Evolutionary conservation across 2,797 vertebrate genomes (phyloP), one percentile per base, ranked within the genome.

Genomic region (Microchirus variegatus): DNA sequence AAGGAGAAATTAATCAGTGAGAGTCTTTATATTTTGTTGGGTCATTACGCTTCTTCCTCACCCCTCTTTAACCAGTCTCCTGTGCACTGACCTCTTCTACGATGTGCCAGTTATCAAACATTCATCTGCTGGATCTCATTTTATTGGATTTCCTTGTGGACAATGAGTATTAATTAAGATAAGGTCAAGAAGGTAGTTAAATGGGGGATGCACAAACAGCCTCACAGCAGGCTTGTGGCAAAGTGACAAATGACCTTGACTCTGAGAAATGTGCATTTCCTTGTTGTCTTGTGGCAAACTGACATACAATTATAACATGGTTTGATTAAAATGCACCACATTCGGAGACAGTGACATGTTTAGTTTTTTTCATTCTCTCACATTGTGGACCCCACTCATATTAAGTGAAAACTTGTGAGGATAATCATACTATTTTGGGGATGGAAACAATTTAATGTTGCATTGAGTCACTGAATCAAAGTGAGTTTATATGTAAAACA

Each of bases 31-130:
- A 53, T 47, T 47, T 45, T 46, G 35, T 45, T 15, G 36, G 22
- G 31, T 51, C 48, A 51, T 51, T 51, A 36, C 13, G 31, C 48
- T 4, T 9, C 15, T 16, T 45, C 43, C 43, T 49, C 48, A n/a
- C 12, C 26, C 22, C 46, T 22, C 17, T 47, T 22, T 47, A 19
- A 47, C 22, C 26, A 19, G 10, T 49, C 43, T 17, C 16, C 17
- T 45, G 35, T 35, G 19, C 3, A 22, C 41, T 13, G 40, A 46
- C 15, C 49, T 52, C 42, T 41, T 51, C 51, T 22, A 22, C 1
- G n/a, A 51, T 31, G 55, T 43, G 14, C 26, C 22, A 66, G 1
- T 72, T 51, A 18, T 63, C 42, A 16, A 42, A 36, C 11, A 26
- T 41, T 55, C 3, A 55, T 60, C 42, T 47, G 35, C 44, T 10